Conservation (phyloP, 2,113 vertebrate species). For the Microcebus murinus region DNA sequence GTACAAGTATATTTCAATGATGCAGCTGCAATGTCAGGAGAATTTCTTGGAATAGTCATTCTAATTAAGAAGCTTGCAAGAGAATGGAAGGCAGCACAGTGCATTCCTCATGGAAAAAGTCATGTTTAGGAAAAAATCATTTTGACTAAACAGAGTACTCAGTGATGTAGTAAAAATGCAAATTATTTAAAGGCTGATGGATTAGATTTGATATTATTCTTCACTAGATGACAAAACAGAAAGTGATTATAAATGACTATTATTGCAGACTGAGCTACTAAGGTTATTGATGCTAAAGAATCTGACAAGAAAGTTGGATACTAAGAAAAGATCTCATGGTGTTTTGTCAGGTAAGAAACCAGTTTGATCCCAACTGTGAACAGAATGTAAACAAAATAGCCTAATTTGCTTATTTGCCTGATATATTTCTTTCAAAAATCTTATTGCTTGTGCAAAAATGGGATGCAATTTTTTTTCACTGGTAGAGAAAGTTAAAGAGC, state of each 20-base stretch:
- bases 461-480: background rate
- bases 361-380: background rate
- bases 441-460: background rate
- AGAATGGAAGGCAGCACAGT: background rate
- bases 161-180: background rate
- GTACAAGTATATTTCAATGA: background rate
- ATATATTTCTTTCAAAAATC: background rate
- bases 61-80: background rate
- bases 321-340: background rate
- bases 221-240: background rate
- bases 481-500: background rate
- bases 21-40: background rate
- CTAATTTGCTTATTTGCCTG: background rate
- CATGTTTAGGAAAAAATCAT: background rate
- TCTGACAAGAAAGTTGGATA: background rate
- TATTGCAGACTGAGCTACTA: background rate
- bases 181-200: background rate
- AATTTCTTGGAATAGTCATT: background rate
- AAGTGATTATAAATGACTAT: slow-evolving; percentile 12
- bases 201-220: slow-evolving; percentile 8
- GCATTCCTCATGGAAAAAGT: background rate
- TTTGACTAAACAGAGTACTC: background rate
- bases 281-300: background rate
- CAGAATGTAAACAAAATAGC: background rate
- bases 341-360: background rate